phyloP scores from a whole-genome alignment of 1,140 invertebrate species.

The Sitodiplosis mosellana region DNA sequence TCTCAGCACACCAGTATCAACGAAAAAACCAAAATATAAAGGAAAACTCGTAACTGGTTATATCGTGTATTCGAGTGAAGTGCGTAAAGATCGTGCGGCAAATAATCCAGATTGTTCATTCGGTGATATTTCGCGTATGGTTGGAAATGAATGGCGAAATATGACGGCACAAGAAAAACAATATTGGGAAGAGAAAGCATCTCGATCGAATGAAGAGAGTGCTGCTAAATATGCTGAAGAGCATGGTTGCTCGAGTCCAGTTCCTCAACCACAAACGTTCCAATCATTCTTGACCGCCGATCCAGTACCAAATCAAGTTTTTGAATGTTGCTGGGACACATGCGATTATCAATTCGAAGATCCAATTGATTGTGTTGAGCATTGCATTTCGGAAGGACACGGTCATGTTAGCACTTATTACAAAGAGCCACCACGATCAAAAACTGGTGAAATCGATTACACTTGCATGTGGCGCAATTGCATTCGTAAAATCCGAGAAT shows the following conservation, averaged over 20 bases:
- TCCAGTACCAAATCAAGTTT: slow-evolving; percentile 20
- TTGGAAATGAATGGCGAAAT: slow-evolving; percentile 93
- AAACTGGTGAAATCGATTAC: slow-evolving; percentile 44
- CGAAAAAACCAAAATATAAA: slow-evolving; percentile 30
- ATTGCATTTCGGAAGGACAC: slow-evolving; percentile 55
- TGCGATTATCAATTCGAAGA: slow-evolving; percentile 92
- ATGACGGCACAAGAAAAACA: slow-evolving; percentile 73
- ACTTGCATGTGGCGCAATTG: slow-evolving; percentile 83
- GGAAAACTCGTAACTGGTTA: slow-evolving; percentile 91
- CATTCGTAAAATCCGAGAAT: slow-evolving; percentile 58
- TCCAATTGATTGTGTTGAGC: slow-evolving; percentile 71
- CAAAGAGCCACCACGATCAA: slow-evolving; percentile 17
- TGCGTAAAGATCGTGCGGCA: slow-evolving; percentile 67
- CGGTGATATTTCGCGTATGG: slow-evolving; percentile 93
- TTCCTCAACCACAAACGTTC: slow-evolving; percentile 15
- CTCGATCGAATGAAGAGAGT: slow-evolving; percentile 69
- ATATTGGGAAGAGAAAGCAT: slow-evolving; percentile 80
- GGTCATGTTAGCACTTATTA: slow-evolving; percentile 42
- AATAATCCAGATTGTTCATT: slow-evolving; percentile 90
- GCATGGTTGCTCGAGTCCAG: slow-evolving; percentile 21
- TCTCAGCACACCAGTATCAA: slow-evolving; percentile 31
- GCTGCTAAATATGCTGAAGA: slow-evolving; percentile 34
- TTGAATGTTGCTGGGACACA: slow-evolving; percentile 78
- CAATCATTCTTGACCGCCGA: slow-evolving; percentile 1
- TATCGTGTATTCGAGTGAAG: slow-evolving; percentile 95